Evolutionary conservation across 1,140 invertebrate genomes (phyloP), one percentile per base, ranked within the genome.

Genomic region (Phocides pigmalion): DNA sequence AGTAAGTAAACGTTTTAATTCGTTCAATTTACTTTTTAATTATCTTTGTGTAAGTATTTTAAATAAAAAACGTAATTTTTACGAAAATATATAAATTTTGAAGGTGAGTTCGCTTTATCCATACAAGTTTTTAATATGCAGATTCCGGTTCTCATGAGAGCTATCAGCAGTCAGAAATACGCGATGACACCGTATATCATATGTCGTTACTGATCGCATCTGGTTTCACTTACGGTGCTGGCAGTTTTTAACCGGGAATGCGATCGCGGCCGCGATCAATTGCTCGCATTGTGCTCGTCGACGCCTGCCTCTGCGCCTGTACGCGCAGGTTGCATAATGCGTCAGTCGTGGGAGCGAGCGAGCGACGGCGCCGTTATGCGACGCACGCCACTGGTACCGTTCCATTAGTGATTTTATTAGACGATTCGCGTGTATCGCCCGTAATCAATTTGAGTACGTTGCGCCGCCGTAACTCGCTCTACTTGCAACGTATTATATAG

Each of bases 391-490:
- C 72, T 80, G 67, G 81, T 90, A 89, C 88, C 88, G 88, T 90
- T 89, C 85, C 79, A 86, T 86, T 87, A 82, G 79, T 76, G 87
- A 90, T 89, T 89, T 88, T 89, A 89, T 90, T 89, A 90, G 84
- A 89, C 78, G 79, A 89, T 81, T 87, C 88, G 78, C 82, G 81
- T 89, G 83, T 87, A 88, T 87, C 76, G 79, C 73, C 69, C 65
- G 83, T 80, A 84, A 90, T 90, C 86, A 84, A 89, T 90, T 88
- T 80, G 68, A 82, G 73, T 66, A 77, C 70, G 64, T 76, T 77
- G 73, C 76, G 70, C 69, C 76, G 75, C 64, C 74, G 66, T 74
- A 76, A 69, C 65, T 76, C 76, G 79, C 76, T 74, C 78, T 69
- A 84, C 82, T 86, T 80, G 63, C 70, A 78, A 75, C 72, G 54